These are phyloP conservation scores for Bombylius discolor DNA, from an alignment of 2,888 invertebrate genomes.

Conservation along the genomic window DNA sequence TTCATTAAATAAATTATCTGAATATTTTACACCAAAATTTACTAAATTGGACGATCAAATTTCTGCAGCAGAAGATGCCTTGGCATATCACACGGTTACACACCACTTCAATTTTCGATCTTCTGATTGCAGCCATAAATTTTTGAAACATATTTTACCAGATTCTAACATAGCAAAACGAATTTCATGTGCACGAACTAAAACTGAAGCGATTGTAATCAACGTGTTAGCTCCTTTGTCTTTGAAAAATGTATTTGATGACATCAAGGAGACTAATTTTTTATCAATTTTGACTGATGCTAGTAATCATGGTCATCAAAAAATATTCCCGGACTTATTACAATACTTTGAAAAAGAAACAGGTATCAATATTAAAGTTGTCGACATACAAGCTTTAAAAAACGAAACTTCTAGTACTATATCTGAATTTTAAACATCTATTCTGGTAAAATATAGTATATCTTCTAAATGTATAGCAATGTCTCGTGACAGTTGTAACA, in stretches of 20 bases:
- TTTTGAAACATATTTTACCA: slow-evolving; percentile 15
- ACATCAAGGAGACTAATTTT: slow-evolving; percentile 4
- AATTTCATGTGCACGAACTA: background rate
- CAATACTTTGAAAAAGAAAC: slow-evolving; percentile 16
- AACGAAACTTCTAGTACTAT: slow-evolving; percentile 5
- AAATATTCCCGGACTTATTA: slow-evolving; percentile 16
- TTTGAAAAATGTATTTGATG: background rate
- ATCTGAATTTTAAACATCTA: slow-evolving; percentile 1
- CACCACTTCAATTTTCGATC: slow-evolving; percentile 19
- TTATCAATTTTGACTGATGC: slow-evolving; percentile 14
- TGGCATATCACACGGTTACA: slow-evolving; percentile 19
- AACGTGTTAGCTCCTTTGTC: background rate
- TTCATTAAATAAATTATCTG: slow-evolving; percentile 3
- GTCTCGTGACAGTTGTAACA: slow-evolving; percentile 3
- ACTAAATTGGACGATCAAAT: slow-evolving; percentile 3
- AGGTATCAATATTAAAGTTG: slow-evolving; percentile 15
- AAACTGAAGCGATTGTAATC: background rate
- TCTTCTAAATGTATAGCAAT: slow-evolving; percentile 10
- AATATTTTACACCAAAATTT: slow-evolving; percentile 2
- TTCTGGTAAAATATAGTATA: slow-evolving; percentile 1
- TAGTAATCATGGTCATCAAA: slow-evolving; percentile 15
- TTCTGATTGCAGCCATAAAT: slow-evolving; percentile 17
- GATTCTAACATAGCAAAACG: slow-evolving; percentile 17
- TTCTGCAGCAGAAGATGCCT: slow-evolving; percentile 18
- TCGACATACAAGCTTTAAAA: slow-evolving; percentile 7